Evolutionary conservation across 2,113 vertebrate species (phyloP).

Genomic region (Zosterops borbonicus): DNA sequence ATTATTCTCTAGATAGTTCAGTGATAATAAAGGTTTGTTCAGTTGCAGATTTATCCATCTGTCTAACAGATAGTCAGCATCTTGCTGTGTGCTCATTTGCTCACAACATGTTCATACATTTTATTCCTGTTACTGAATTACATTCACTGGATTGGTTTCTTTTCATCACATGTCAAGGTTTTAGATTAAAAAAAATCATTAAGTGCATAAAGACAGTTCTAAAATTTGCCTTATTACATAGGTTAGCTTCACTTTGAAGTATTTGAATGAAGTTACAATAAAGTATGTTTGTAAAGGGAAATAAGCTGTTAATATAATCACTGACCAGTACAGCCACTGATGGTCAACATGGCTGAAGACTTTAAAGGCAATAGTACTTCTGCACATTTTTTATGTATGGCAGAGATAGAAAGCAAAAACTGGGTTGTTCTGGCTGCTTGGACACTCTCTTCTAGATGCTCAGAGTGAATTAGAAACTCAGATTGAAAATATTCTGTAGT

Average conservation of each 20-base stretch:
- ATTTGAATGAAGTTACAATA: neutral
- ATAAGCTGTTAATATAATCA: neutral
- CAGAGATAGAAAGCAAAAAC: too few species aligned
- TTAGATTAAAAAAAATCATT: neutral
- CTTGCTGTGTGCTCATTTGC: neutral
- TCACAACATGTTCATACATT: neutral
- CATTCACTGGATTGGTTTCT: rapidly evolving
- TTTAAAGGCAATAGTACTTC: neutral
- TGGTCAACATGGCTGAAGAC: too few species aligned
- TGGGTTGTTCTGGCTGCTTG: neutral
- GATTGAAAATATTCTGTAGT: neutral
- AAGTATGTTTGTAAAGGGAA: neutral
- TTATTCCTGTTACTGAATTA: neutral
- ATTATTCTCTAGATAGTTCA: neutral
- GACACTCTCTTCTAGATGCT: neutral
- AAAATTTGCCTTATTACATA: neutral
- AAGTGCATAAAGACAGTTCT: neutral
- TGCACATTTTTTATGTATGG: neutral
- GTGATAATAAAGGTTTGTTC: neutral
- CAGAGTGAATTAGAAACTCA: neutral
- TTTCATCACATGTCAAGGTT: rapidly evolving
- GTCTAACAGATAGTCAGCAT: neutral
- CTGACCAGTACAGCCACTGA: neutral
- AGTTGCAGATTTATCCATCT: neutral
- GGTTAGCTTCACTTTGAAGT: neutral